These are phyloP conservation scores for Polyommatus iphigenia DNA, from an alignment of 2,888 invertebrate genomes.

Conservation along the genomic window DNA sequence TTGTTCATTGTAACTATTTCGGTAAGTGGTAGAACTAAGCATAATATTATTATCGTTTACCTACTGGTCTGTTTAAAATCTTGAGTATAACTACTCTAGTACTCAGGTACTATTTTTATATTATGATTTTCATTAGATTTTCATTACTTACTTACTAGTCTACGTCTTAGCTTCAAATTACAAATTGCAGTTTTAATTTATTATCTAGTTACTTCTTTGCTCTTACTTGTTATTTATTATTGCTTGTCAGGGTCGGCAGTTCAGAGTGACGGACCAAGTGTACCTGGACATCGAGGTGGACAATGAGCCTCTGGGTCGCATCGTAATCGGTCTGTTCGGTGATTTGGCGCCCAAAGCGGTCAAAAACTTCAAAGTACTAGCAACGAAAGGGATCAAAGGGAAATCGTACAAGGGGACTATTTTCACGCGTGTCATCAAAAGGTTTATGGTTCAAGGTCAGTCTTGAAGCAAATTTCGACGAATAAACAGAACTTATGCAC, in stretches of 20 bases:
- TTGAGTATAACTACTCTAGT: too few relatives aligned
- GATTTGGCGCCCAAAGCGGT: constrained; percentile 92
- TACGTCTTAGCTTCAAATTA: too few relatives aligned
- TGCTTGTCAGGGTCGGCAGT: constrained; percentile 78
- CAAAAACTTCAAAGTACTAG: constrained; percentile 91
- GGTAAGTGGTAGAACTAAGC: background rate
- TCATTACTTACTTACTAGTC: too few relatives aligned
- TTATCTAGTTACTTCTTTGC: too few relatives aligned
- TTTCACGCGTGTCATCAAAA: constrained; percentile 92
- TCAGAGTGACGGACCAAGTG: constrained; percentile 88
- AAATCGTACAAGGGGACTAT: constrained; percentile 88
- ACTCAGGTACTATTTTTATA: too few relatives aligned
- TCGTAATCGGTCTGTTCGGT: constrained; percentile 94
- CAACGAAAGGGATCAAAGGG: constrained; percentile 86
- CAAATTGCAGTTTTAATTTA: too few relatives aligned
- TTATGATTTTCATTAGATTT: too few relatives aligned
- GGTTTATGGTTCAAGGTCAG: constrained; percentile 95
- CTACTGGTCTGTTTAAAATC: too few relatives aligned
- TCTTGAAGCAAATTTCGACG: background rate
- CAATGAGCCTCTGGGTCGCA: constrained; percentile 85
- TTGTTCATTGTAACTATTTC: constrained; percentile 3
- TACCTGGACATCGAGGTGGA: constrained; percentile 90
- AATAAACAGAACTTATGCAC: too few relatives aligned
- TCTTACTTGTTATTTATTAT: too few relatives aligned
- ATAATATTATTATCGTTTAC: background rate